Percentiles rank a stretch among this genome's conserved stretches.
Conservation (phyloP, 2,888 invertebrate genomes). For the Liopterus haemorrhoidalis region DNA sequence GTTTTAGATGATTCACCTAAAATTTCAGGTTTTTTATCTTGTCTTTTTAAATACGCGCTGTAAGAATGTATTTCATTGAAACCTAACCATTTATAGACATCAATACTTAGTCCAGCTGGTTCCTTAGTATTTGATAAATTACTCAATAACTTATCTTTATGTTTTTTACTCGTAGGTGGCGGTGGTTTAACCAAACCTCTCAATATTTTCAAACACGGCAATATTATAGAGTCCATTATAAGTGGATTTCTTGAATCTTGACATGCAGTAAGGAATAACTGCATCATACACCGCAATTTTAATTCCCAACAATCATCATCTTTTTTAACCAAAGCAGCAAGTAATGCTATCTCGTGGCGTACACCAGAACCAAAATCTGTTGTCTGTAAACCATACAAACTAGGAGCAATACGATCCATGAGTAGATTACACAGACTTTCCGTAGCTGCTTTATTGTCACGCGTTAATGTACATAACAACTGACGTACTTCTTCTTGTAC, state of each 20-base stretch:
- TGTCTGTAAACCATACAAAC: constrained; percentile 65
- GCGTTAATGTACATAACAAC: constrained; percentile 79
- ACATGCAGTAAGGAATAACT: constrained; percentile 75
- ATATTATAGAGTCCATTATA: constrained; percentile 83
- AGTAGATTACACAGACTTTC: constrained; percentile 77
- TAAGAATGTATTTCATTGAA: constrained; percentile 65
- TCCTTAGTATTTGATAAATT: constrained; percentile 36
- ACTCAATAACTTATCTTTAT: constrained; percentile 42
- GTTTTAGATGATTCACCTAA: constrained; percentile 35
- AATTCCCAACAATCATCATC: constrained; percentile 95
- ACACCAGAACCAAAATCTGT: constrained; percentile 70
- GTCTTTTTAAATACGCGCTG: constrained; percentile 63
- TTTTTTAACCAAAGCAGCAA: constrained; percentile 83
- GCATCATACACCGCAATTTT: constrained; percentile 80
- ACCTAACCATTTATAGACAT: constrained; percentile 67
- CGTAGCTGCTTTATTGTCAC: constrained; percentile 77
- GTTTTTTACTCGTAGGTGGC: constrained; percentile 50
- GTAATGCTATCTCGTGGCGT: constrained; percentile 80
- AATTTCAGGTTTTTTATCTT: constrained; percentile 45
- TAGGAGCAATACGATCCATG: constrained; percentile 76
- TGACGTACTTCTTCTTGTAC: constrained; percentile 83
- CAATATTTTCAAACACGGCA: constrained; percentile 90
- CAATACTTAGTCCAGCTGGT: constrained; percentile 60
- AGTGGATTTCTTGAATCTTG: constrained; percentile 73
- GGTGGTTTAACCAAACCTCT: constrained; percentile 71